Evolutionary conservation across 2,888 invertebrate genomes (phyloP).

Genomic region (Alsophila aescularia): DNA sequence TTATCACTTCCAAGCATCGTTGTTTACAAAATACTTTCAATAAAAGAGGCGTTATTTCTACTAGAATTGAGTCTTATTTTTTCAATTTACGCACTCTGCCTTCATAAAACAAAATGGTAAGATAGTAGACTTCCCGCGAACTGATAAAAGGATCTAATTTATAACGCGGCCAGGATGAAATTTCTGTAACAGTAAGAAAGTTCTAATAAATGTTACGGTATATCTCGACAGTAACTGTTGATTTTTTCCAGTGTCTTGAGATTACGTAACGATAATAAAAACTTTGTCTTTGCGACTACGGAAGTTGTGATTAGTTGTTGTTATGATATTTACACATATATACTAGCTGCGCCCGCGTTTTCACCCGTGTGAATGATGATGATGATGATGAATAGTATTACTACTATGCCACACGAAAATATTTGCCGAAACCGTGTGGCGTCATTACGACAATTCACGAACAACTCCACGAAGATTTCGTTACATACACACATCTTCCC

Average conservation of each 20-base stretch:
- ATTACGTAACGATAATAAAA: constrained; percentile 40
- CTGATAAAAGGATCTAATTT: constrained; percentile 73
- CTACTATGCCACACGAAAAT: no score
- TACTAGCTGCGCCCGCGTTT: background rate
- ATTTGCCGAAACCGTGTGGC: no score
- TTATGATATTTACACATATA: constrained; percentile 21
- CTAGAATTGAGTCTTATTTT: constrained; percentile 38
- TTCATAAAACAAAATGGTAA: constrained; percentile 61
- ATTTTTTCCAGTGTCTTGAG: constrained; percentile 50
- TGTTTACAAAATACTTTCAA: background rate
- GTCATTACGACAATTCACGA: no score
- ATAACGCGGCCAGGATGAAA: constrained; percentile 56
- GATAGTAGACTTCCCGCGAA: constrained; percentile 61
- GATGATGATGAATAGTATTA: no score
- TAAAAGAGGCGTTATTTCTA: background rate
- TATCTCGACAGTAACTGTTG: constrained; percentile 47
- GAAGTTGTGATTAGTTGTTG: constrained; percentile 29
- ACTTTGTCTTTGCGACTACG: constrained; percentile 17
- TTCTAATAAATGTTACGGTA: constrained; percentile 49
- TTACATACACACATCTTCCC: no score
- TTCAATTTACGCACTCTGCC: constrained; percentile 62
- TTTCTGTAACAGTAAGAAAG: constrained; percentile 49
- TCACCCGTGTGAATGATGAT: no score
- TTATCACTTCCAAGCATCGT: no score
- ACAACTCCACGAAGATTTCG: no score